A percentile compares a stretch with the other conserved stretches of the same genome.
Evolutionary conservation across 2,888 invertebrate species (phyloP).

Genomic region (Elegia similella): DNA sequence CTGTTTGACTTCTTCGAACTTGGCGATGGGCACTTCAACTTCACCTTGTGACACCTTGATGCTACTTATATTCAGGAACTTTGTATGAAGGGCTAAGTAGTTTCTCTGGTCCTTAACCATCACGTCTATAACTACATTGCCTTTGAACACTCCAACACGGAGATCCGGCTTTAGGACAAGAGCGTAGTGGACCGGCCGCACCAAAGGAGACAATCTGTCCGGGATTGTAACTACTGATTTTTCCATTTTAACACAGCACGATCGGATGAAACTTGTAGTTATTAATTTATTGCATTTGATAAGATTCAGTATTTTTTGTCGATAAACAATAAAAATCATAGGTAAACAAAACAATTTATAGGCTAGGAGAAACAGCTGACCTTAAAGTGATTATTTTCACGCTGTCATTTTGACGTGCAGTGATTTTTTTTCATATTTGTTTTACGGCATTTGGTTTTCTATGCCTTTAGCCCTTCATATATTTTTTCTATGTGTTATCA

Average conservation of each 20-base stretch:
- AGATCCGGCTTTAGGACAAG: constrained; percentile 55
- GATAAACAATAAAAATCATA: background rate
- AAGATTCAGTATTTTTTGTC: background rate
- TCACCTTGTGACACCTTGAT: constrained; percentile 50
- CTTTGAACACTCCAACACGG: constrained; percentile 51
- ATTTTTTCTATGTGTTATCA: no score
- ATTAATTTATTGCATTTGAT: background rate
- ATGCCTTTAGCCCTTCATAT: no score
- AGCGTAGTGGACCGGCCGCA: constrained; percentile 62
- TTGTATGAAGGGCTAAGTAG: constrained; percentile 79
- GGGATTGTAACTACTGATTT: constrained; percentile 40
- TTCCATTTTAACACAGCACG: constrained; percentile 25
- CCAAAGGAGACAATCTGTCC: constrained; percentile 52
- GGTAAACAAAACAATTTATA: background rate
- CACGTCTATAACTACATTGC: constrained; percentile 61
- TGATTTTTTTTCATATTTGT: no score
- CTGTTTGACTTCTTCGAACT: constrained; percentile 50
- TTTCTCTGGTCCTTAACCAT: constrained; percentile 57
- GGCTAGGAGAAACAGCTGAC: background rate
- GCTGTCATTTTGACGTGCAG: no score
- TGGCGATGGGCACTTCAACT: constrained; percentile 44
- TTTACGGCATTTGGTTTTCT: no score
- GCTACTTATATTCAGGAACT: constrained; percentile 77
- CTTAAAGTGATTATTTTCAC: no score
- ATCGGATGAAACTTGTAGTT: background rate